Evolutionary conservation across 2,797 vertebrate species (phyloP).

Genomic region (Argyrosomus regius): DNA sequence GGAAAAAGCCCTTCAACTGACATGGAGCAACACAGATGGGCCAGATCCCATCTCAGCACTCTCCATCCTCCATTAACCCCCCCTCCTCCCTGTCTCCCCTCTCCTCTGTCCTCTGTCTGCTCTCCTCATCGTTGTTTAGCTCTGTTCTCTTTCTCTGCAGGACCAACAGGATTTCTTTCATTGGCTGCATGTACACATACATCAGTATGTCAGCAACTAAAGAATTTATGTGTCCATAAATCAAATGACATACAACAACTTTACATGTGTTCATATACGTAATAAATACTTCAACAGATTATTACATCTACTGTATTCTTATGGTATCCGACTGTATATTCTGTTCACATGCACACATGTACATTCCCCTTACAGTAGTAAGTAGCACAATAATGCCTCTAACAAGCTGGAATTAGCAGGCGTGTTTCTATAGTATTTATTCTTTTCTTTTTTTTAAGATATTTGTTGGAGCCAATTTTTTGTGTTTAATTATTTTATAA

Average conservation of each 20-base stretch:
- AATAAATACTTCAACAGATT: neutral
- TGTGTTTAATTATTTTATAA: too few species aligned
- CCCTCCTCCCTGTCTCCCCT: slow-evolving; percentile 30
- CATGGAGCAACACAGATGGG: slow-evolving; percentile 84
- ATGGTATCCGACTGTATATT: neutral
- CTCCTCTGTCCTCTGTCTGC: slow-evolving; percentile 5
- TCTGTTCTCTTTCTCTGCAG: slow-evolving; percentile 2
- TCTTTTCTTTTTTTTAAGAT: too few species aligned
- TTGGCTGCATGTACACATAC: neutral
- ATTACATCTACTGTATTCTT: neutral
- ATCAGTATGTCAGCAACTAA: neutral
- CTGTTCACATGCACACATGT: neutral
- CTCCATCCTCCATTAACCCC: slow-evolving; percentile 76
- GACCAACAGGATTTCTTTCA: neutral
- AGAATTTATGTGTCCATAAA: neutral
- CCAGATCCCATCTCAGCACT: slow-evolving; percentile 86
- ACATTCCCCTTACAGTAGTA: too few species aligned
- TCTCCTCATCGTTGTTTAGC: neutral
- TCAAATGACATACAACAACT: neutral
- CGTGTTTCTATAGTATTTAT: too few species aligned
- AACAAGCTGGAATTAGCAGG: too few species aligned
- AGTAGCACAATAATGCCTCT: too few species aligned
- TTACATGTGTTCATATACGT: neutral
- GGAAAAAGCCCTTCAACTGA: slow-evolving; percentile 93
- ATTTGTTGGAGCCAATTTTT: too few species aligned